Percentiles rank a stretch among this genome's conserved stretches.
Conservation (phyloP, 1,140 invertebrate genomes). For the Hyposmocoma kahamanoa region DNA sequence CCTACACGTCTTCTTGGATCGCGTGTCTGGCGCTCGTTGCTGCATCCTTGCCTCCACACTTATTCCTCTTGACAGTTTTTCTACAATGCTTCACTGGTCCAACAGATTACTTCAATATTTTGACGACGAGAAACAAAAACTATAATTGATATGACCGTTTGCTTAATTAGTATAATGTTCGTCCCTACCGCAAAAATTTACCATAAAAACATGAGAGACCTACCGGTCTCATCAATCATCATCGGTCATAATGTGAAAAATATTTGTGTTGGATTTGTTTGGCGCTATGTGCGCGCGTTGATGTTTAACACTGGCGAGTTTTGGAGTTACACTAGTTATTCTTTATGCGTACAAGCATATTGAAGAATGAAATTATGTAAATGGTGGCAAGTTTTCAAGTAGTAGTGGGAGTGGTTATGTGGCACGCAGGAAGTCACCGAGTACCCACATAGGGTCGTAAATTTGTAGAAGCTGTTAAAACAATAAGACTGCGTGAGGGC, state of each 20-base stretch:
- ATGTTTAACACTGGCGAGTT: no score
- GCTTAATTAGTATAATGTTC: no score
- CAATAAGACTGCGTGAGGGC: slow-evolving; percentile 59
- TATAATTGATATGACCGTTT: background rate
- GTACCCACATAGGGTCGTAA: slow-evolving; percentile 39
- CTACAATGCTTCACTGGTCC: slow-evolving; percentile 44
- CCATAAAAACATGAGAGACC: no score
- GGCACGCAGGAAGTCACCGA: slow-evolving; percentile 1
- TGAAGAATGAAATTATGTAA: no score
- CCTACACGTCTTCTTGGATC: slow-evolving; percentile 63
- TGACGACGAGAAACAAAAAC: slow-evolving; percentile 8
- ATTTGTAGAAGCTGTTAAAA: slow-evolving; percentile 56
- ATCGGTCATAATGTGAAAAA: no score
- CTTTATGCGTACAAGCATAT: no score
- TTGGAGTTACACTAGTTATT: no score
- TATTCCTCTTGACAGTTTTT: slow-evolving; percentile 59
- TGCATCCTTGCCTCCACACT: slow-evolving; percentile 48
- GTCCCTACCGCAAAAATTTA: no score
- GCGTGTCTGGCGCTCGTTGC: slow-evolving; percentile 56
- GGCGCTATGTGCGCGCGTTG: no score
- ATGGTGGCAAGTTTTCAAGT: no score
- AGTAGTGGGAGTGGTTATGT: background rate
- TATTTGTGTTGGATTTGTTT: no score
- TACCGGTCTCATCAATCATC: no score
- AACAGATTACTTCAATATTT: slow-evolving; percentile 24